phyloP scores from a whole-genome alignment of 2,888 invertebrate genomes.

The Diplazon laetatorius region DNA sequence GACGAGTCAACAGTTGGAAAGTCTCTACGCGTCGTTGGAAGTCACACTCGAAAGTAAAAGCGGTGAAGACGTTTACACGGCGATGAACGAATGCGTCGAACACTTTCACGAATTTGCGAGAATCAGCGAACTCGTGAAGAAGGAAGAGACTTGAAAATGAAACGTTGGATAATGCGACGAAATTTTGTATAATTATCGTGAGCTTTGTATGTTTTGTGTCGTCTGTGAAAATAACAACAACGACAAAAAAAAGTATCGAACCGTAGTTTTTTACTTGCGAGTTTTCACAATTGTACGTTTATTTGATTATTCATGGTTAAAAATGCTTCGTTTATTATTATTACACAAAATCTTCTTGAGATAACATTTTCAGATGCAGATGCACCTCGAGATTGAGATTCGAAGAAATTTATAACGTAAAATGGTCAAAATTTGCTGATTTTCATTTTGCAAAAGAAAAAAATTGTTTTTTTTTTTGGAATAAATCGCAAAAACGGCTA shows the following conservation, averaged over 20 bases:
- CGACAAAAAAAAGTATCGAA: constrained; percentile 14
- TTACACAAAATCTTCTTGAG: no score
- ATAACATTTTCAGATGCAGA: no score
- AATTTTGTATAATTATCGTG: constrained; percentile 17
- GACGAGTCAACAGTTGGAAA: constrained; percentile 74
- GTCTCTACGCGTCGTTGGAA: constrained; percentile 71
- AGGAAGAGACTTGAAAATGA: constrained; percentile 49
- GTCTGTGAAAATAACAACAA: no score
- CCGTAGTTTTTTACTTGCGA: background rate
- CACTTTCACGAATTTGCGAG: constrained; percentile 64
- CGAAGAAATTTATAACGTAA: no score
- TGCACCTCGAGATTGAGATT: no score
- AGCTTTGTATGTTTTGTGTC: constrained; percentile 14
- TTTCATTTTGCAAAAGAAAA: background rate
- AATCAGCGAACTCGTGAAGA: constrained; percentile 60
- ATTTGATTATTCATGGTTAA: background rate
- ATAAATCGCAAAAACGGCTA: no score
- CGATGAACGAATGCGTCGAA: constrained; percentile 68
- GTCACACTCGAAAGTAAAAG: constrained; percentile 67
- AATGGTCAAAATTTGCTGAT: background rate
- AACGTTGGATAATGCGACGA: background rate
- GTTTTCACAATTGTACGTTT: background rate
- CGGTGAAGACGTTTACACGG: constrained; percentile 63
- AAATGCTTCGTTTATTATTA: no score
- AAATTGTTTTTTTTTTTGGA: background rate